These are phyloP conservation scores for Macrochelys suwanniensis DNA, from an alignment of 2,797 vertebrate genomes.

Conservation along the genomic window DNA sequence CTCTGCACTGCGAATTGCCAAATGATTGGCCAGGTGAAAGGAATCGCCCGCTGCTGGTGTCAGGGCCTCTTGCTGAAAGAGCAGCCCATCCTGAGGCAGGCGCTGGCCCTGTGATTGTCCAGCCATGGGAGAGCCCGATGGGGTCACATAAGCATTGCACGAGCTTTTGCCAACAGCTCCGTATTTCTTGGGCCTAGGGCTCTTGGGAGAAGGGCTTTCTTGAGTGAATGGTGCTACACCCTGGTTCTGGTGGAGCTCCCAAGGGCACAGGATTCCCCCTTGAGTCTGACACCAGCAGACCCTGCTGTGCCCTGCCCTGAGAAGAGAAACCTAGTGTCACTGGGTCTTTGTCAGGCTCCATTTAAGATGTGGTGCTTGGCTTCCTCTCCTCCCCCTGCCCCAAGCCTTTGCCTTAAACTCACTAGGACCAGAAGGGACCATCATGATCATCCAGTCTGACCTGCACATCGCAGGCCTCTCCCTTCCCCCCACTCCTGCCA, in stretches of 20 bases:
- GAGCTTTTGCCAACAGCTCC: not conserved
- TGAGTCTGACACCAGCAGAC: not conserved
- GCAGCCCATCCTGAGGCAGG: not conserved
- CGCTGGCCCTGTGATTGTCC: not conserved
- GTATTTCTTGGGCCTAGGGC: not conserved
- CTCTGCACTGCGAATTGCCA: not conserved
- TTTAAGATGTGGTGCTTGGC: not conserved
- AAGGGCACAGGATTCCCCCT: not conserved
- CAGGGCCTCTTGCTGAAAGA: not conserved
- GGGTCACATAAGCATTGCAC: not conserved
- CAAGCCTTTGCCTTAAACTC: not conserved
- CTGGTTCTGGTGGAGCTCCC: not conserved
- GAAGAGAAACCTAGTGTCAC: not conserved
- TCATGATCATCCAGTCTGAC: not conserved
- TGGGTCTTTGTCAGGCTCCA: not conserved
- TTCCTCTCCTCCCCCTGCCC: not conserved
- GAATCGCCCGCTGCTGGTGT: not conserved
- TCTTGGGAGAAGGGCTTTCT: not conserved
- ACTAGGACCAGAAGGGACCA: not conserved
- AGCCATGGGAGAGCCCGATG: not conserved
- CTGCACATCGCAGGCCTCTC: not conserved
- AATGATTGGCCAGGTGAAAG: not conserved
- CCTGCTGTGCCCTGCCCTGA: not conserved
- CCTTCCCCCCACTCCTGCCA: not conserved
- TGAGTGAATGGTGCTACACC: not conserved